Evolutionary conservation across 2,797 vertebrate species (phyloP), one percentile per base, ranked within the genome.

Genomic region (Malacoctenus gilli): DNA sequence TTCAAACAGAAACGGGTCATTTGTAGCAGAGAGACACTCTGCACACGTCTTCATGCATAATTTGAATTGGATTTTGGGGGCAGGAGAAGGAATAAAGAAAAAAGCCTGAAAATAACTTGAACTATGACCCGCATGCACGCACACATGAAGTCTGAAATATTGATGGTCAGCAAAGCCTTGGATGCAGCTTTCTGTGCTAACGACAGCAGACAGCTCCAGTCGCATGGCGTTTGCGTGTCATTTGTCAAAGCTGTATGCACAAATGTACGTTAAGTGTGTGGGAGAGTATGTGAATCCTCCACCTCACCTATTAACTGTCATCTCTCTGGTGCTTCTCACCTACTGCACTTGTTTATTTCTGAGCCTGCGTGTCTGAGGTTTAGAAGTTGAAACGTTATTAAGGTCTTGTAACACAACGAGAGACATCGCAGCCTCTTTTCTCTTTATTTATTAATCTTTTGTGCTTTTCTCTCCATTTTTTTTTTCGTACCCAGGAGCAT

Each of bases 401-500:
- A 68, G 40, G 61, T 59, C 39, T 59, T 39, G 41, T 42, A 69
- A 47, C 23, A 35, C 39, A 20, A 49, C 18, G 44, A 16, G 44
- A 16, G 3, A 64, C 4, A 8, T 66, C 30, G 55, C 23, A 30
- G 20, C 36, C 31, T 41, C 18, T 36, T 22, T 42, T 40, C 5
- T 8, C n/a, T n/a, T n/a, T 38, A n/a, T 50, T 65, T 47, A 57
- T 51, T 59, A 38, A 70, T 48, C 48, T 50, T 59, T 22, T 67
- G 11, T 67, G 25, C 58, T 50, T 57, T 15, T 68, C 18, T 25
- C 25, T 53, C 9, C 9, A 9, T 28, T 28, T 28, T 28, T 5
- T 9, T 28, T 9, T n/a, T n/a, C n/a, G n/a, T 32, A 11, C 72
- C 15, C 63, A 93, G 92, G 92, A 75, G 92, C 92, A 30, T 93